Evolutionary conservation across 2,797 vertebrate genomes (phyloP).

Genomic region (Pogonophryne albipinna): DNA sequence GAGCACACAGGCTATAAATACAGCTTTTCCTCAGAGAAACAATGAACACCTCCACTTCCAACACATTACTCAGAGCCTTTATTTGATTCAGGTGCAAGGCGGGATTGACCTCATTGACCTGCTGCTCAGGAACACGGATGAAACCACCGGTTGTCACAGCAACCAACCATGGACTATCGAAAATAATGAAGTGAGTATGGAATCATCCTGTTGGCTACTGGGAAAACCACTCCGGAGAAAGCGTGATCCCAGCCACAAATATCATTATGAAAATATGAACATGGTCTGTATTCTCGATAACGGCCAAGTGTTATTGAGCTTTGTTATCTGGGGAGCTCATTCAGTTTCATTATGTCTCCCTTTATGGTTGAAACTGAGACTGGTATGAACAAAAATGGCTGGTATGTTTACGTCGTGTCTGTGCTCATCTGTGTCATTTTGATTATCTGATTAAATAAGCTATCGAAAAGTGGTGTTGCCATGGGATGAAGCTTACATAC

Average conservation of each 20-base stretch:
- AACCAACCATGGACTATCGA: slow-evolving; percentile 75
- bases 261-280: slow-evolving; percentile 4
- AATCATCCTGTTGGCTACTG: slow-evolving; percentile 14
- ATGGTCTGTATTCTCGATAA: slow-evolving; percentile 14
- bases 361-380: not conserved
- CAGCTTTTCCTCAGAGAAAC: slow-evolving; percentile 2
- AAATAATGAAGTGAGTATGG: slow-evolving; percentile 79
- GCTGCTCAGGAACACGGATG: slow-evolving; percentile 84
- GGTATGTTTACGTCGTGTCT: slow-evolving; percentile 2
- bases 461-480: not conserved
- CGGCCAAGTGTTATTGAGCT: not conserved
- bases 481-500: slow-evolving; percentile 3
- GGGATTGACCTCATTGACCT: slow-evolving; percentile 88
- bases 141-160: slow-evolving; percentile 78
- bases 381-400: not conserved
- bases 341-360: not conserved
- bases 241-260: slow-evolving; percentile 1
- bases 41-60: not conserved
- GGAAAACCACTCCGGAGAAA: not conserved
- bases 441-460: slow-evolving; percentile 22
- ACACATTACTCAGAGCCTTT: slow-evolving; percentile 14
- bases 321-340: not conserved
- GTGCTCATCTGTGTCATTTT: slow-evolving; percentile 10
- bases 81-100: slow-evolving; percentile 59
- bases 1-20: not conserved